Conservation (phyloP, 2,888 invertebrate species). For the Synanthedon tipuliformis region DNA sequence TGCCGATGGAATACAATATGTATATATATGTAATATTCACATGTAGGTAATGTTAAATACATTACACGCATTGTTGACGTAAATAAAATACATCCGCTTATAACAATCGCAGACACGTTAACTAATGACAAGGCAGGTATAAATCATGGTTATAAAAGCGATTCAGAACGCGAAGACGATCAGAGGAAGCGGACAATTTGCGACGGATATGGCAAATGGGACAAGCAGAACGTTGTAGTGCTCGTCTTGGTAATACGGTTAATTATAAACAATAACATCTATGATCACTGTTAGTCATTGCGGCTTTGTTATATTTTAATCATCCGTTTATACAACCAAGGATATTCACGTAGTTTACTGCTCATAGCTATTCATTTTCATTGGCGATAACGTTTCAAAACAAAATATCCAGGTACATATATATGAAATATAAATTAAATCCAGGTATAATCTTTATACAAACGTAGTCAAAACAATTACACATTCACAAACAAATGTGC, state of each 20-base stretch:
- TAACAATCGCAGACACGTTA: conserved; percentile 53
- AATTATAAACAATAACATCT: neutral
- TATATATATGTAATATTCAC: too few species aligned
- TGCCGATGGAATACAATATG: too few species aligned
- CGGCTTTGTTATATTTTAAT: neutral
- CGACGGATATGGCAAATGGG: conserved; percentile 62
- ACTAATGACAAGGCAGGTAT: conserved; percentile 65
- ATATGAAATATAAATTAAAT: neutral
- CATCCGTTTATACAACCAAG: neutral
- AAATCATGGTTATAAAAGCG: conserved; percentile 62
- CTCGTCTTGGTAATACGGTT: neutral
- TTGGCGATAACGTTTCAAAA: too few species aligned
- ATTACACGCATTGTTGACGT: conserved; percentile 21
- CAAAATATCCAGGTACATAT: neutral
- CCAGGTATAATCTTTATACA: neutral
- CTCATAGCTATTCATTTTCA: too few species aligned
- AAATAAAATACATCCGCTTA: conserved; percentile 55
- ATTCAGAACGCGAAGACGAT: conserved; percentile 35
- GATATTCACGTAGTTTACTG: too few species aligned
- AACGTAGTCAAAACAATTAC: neutral
- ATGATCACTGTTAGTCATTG: neutral
- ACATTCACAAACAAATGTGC: conserved; percentile 23
- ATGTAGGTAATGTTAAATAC: conserved; percentile 5
- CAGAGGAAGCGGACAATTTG: conserved; percentile 64
- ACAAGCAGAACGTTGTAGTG: conserved; percentile 38